Conservation (phyloP, 1,140 invertebrate species). For the Cheumatopsyche charites region DNA sequence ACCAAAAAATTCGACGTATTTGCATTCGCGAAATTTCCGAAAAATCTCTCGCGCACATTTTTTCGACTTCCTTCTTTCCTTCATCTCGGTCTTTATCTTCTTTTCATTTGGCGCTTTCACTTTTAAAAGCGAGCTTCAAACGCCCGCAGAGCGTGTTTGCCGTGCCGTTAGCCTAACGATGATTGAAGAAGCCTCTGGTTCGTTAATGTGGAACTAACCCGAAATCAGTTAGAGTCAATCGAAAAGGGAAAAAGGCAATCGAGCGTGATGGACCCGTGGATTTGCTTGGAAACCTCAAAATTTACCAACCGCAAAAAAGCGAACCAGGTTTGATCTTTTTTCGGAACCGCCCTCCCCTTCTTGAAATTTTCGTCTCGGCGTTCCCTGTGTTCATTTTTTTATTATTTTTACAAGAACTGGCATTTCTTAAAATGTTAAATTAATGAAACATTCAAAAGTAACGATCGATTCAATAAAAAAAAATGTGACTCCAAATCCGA, state of each 20-base stretch:
- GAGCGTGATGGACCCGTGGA: constrained; percentile 19
- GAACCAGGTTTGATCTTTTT: constrained; percentile 23
- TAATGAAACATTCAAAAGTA: too few relatives aligned
- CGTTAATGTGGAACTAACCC: constrained; percentile 32
- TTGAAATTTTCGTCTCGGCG: too few relatives aligned
- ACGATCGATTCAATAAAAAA: too few relatives aligned
- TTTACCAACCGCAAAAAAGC: constrained; percentile 23
- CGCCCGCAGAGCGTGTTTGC: constrained; percentile 11
- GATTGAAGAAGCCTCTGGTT: constrained; percentile 24
- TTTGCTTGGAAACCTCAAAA: constrained; percentile 23
- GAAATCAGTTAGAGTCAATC: constrained; percentile 35
- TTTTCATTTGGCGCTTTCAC: neutral
- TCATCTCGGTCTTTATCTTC: constrained; percentile 19
- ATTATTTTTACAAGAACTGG: too few relatives aligned
- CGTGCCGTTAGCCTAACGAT: constrained; percentile 24
- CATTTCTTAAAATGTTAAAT: too few relatives aligned
- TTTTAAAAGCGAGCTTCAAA: constrained; percentile 14
- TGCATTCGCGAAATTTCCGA: constrained; percentile 1
- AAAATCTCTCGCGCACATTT: too few relatives aligned
- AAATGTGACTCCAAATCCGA: too few relatives aligned
- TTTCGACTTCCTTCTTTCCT: neutral
- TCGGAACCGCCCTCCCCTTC: neutral
- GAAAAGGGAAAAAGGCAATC: constrained; percentile 23
- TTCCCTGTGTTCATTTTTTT: too few relatives aligned
- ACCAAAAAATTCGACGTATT: neutral